Conservation (phyloP, 2,113 vertebrate genomes). For the Periophthalmus modestus region DNA sequence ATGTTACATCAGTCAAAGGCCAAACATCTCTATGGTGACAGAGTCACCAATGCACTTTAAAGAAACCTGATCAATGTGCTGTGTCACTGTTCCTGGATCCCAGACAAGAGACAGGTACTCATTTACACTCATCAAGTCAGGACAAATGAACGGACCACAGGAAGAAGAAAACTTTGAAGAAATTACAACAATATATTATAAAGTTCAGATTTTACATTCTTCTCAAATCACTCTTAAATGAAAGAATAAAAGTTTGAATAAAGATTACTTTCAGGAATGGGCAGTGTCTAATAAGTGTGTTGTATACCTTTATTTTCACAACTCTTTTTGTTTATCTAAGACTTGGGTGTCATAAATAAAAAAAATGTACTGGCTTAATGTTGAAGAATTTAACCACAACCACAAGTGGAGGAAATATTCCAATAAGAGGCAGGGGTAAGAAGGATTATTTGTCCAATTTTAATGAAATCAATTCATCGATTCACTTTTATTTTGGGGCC, state of each 20-base stretch:
- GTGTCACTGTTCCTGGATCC: slow-evolving; percentile 23
- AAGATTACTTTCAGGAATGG: too few species aligned
- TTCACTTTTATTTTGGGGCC: not conserved
- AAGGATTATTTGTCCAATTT: not conserved
- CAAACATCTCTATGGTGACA: slow-evolving; percentile 31
- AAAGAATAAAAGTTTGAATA: not conserved
- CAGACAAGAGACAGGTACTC: slow-evolving; percentile 34
- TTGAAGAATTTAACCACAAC: not conserved
- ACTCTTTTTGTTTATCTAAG: not conserved
- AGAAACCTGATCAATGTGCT: slow-evolving; percentile 44
- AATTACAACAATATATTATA: not conserved
- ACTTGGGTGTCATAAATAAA: not conserved
- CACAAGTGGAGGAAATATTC: not conserved
- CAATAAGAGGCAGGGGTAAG: not conserved
- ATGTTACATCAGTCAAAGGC: slow-evolving; percentile 14
- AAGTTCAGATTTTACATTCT: not conserved
- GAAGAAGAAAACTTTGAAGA: slow-evolving; percentile 27
- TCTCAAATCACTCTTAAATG: not conserved
- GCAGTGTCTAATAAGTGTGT: too few species aligned
- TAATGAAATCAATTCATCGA: not conserved
- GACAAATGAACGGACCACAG: slow-evolving; percentile 23
- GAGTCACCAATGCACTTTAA: slow-evolving; percentile 8
- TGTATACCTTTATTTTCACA: not conserved
- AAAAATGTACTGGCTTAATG: not conserved
- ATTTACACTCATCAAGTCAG: slow-evolving; percentile 37